Evolutionary conservation across 2,888 invertebrate species (phyloP), one percentile per base, ranked within the genome.

Genomic region (Lymantria dispar): DNA sequence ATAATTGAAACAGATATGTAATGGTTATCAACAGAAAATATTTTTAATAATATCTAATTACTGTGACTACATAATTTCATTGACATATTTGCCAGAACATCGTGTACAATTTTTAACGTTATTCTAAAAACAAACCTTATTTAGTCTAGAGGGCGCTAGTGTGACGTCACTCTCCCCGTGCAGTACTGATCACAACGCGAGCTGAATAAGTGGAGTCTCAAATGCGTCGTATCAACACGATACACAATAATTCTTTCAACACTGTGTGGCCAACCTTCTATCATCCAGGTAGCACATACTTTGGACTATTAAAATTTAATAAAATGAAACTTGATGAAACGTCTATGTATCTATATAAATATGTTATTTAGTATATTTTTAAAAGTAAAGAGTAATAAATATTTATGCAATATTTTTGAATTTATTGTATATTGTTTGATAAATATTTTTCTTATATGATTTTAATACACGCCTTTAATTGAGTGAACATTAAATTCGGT

Each of bases 41-140:
- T 39, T 51, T 31, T 15, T 43, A 49, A 42, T 42, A 47, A 22
- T 40, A 52, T 48, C 49, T 54, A 52, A 45, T 52, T 54, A 45
- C 45, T 50, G 55, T 58, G 58, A 53, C 60, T 37, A 43, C n/a
- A n/a, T n/a, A n/a, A n/a, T n/a, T n/a, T 47, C 50, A 47, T 8
- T 8, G 10, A 33, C 8, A 33, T 33, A 33, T 33, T 33, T 33
- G 1, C 3, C 33, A 5, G 8, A 33, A 33, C 33, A 33, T 2
- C 5, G 5, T 3, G 3, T 33, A 33, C 8, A 8, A 5, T 7
- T 33, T 33, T 33, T 3, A 22, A 22, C 5, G 22, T 22, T 7
- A 33, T 33, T 10, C 8, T 33, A 33, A 33, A 10, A 33, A 1
- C 8, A 33, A 10, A 8, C 12, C 38, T 38, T 12, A 37, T 47